Percentiles rank a stretch among this genome's conserved stretches.
Conservation (phyloP, 2,797 vertebrate species). For the Sebastes hubbsi region DNA sequence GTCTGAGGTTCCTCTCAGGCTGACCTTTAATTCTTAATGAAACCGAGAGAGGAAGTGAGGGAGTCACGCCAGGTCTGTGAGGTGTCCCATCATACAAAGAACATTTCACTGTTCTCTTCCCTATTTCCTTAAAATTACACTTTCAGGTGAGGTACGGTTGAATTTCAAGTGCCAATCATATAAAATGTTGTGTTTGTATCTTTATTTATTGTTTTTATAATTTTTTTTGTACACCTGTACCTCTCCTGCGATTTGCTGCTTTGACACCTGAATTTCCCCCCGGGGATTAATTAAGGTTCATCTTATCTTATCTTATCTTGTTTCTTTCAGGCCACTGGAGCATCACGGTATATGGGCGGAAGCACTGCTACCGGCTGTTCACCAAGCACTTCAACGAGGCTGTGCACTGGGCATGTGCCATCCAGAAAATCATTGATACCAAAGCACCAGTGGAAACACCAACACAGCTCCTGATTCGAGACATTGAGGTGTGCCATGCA, state of each 20-base stretch:
- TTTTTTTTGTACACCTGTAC: too few species aligned
- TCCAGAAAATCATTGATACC: constrained; percentile 93
- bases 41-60: constrained; percentile 55
- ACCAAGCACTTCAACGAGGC: constrained; percentile 94
- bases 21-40: constrained; percentile 57
- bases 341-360: constrained; percentile 92
- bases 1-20: constrained; percentile 44
- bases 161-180: neutral
- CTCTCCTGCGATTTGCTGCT: too few species aligned
- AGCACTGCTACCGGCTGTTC: constrained; percentile 92
- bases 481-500: constrained; percentile 87
- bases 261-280: too few species aligned
- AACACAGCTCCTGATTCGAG: constrained; percentile 93
- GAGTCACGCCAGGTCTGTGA: constrained; percentile 2
- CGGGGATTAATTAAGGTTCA: too few species aligned
- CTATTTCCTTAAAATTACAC: neutral
- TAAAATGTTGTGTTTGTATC: neutral
- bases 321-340: constrained; percentile 91
- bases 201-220: neutral
- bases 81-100: constrained; percentile 8
- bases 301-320: too few species aligned
- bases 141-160: neutral
- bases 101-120: constrained; percentile 19
- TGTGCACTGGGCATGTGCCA: constrained; percentile 91
- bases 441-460: constrained; percentile 94